Base-by-base conservation (phyloP, 1,140 invertebrate genomes). In the Saxidomus purpurata region DNA sequence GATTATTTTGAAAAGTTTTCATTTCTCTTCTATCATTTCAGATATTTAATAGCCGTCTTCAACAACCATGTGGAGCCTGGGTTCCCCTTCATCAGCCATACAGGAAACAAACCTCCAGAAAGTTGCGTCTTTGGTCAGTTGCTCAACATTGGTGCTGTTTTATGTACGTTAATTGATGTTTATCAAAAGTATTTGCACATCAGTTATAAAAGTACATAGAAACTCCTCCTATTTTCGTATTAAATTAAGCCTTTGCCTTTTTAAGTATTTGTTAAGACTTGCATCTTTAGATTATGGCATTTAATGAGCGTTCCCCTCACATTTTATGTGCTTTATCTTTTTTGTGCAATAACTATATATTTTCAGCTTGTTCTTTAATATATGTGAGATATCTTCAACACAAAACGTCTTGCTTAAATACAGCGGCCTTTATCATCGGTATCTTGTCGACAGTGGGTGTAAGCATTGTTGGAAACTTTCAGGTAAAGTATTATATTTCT, bases 121-220 rank as follows among this genome's bases (percentile, higher is more conserved):
- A 98, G 97, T 94, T 98, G 97, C 94, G 97, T 98, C 76, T 98
- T 98, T 94, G 97, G 97, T 19, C 97, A 98, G 95, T 95, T 97
- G 25, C 96, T 98, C 31, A 98, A 98, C 94, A 96, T 98, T 63
- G 97, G 97, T 61, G 97, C 97, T 79, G 95, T 97, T 77, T 93
- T 98, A 52, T 95, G 97, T 98, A 96, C 97, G 97, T 11, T 49
- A 17, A 17, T 49, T 49, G 8, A 11, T 49, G n/a, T n/a, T n/a
- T n/a, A n/a, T n/a, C n/a, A n/a, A n/a, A n/a, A n/a, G n/a, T n/a
- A 17, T 69, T n/a, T n/a, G n/a, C n/a, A n/a, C n/a, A n/a, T n/a
- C n/a, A n/a, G n/a, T n/a, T n/a, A n/a, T n/a, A n/a, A n/a, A n/a
- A n/a, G n/a, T n/a, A n/a, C n/a, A n/a, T n/a, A n/a, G n/a, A n/a